These are phyloP conservation scores for Cherax destructor DNA, from an alignment of 1,140 invertebrate species.

Conservation along the genomic window DNA sequence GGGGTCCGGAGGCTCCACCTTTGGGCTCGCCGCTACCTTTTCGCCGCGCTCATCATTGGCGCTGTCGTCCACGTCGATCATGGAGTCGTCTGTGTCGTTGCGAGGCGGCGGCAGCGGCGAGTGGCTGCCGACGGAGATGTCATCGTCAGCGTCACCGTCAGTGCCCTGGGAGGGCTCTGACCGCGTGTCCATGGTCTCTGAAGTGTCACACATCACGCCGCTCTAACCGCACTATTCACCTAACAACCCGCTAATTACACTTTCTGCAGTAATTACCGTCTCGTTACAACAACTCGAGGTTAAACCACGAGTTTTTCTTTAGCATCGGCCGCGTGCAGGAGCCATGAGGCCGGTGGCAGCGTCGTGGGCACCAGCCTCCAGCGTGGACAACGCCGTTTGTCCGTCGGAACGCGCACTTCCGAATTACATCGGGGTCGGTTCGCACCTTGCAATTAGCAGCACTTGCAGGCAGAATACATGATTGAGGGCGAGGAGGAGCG, in stretches of 20 bases:
- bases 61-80: slow-evolving; percentile 52
- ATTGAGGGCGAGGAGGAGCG: slow-evolving; percentile 7
- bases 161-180: slow-evolving; percentile 48
- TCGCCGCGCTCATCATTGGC: slow-evolving; percentile 21
- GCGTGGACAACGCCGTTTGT: neutral
- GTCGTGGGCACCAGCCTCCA: neutral
- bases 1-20: slow-evolving; percentile 69
- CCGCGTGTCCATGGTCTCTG: slow-evolving; percentile 45
- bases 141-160: slow-evolving; percentile 53
- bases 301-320: neutral
- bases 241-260: slow-evolving; percentile 18
- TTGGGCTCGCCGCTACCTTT: slow-evolving; percentile 49
- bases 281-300: neutral
- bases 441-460: slow-evolving; percentile 54
- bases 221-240: neutral
- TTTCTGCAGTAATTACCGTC: slow-evolving; percentile 26
- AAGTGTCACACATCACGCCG: slow-evolving; percentile 47
- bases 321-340: neutral
- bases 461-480: slow-evolving; percentile 51
- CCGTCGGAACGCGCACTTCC: slow-evolving; percentile 42
- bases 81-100: slow-evolving; percentile 49
- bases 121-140: slow-evolving; percentile 67
- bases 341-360: neutral
- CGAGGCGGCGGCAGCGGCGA: slow-evolving; percentile 48
- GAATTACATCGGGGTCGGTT: slow-evolving; percentile 27